Evolutionary conservation across 2,113 vertebrate species (phyloP).

Genomic region (Onychostruthus taczanowskii): DNA sequence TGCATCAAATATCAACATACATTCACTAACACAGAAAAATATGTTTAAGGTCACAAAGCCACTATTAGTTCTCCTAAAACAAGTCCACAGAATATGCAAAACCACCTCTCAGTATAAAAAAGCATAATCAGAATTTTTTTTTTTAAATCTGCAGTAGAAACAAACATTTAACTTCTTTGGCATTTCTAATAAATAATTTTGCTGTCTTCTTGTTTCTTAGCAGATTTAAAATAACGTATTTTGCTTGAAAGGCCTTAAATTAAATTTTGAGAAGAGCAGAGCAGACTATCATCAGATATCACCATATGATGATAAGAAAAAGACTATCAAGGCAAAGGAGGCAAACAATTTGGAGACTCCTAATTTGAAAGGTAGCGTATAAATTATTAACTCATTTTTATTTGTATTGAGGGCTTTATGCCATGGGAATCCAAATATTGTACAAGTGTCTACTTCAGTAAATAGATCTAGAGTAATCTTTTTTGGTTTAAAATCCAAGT

Average conservation of each 20-base stretch:
- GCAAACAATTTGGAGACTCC: neutral
- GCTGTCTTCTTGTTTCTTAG: neutral
- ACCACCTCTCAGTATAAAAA: neutral
- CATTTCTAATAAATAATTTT: neutral
- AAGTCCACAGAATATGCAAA: neutral
- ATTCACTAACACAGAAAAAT: neutral
- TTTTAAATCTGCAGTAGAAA: neutral
- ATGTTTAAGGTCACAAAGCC: neutral
- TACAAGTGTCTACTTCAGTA: neutral
- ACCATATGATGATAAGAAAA: neutral
- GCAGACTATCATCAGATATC: neutral
- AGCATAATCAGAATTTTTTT: neutral
- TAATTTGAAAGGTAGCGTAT: neutral
- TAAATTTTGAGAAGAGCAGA: neutral
- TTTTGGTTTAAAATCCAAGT: neutral
- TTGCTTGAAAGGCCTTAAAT: neutral
- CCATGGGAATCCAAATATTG: neutral
- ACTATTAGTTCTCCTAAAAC: neutral
- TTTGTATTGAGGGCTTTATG: neutral
- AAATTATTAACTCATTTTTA: neutral
- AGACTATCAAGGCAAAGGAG: neutral
- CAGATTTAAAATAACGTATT: neutral
- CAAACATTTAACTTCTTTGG: neutral
- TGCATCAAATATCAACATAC: neutral
- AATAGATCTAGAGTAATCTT: neutral